These are phyloP conservation scores for Thereva unica DNA, from an alignment of 2,888 invertebrate species.

Conservation along the genomic window DNA sequence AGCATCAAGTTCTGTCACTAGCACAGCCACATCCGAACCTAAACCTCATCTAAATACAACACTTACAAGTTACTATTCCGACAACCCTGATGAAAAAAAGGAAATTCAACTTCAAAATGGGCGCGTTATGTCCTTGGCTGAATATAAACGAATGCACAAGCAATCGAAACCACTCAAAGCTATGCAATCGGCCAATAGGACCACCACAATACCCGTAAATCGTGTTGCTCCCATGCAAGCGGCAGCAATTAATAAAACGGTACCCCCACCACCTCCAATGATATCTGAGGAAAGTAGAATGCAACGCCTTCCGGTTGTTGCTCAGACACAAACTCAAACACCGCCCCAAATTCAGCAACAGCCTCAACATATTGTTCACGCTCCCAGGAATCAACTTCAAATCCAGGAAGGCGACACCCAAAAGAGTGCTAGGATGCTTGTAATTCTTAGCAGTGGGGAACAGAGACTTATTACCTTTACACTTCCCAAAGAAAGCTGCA, in stretches of 20 bases:
- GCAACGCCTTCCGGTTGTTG: neutral
- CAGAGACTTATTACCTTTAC: constrained; percentile 82
- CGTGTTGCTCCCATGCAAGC: constrained; percentile 35
- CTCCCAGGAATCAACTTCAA: constrained; percentile 48
- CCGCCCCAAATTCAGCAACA: constrained; percentile 31
- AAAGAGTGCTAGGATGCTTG: constrained; percentile 75
- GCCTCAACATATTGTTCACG: constrained; percentile 50
- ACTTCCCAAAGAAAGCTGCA: constrained; percentile 79
- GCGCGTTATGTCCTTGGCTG: constrained; percentile 32
- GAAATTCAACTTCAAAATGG: constrained; percentile 32
- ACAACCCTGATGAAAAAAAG: constrained; percentile 30
- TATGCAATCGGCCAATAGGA: constrained; percentile 3
- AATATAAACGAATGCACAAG: constrained; percentile 46
- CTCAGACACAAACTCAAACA: constrained; percentile 26
- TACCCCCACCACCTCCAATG: constrained; percentile 11
- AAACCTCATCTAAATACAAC: constrained; percentile 32
- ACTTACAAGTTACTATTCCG: constrained; percentile 34
- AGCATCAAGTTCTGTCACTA: constrained; percentile 48
- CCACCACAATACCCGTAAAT: constrained; percentile 29
- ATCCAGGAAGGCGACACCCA: constrained; percentile 50
- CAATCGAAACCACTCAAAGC: constrained; percentile 51
- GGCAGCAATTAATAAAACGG: constrained; percentile 21
- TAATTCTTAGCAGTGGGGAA: constrained; percentile 75
- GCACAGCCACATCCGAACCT: constrained; percentile 34
- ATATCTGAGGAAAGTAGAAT: constrained; percentile 22